Percentiles rank a stretch among this genome's conserved stretches.
phyloP scores from a whole-genome alignment of 1,140 invertebrate genomes.

The Drosophila novamexicana region DNA sequence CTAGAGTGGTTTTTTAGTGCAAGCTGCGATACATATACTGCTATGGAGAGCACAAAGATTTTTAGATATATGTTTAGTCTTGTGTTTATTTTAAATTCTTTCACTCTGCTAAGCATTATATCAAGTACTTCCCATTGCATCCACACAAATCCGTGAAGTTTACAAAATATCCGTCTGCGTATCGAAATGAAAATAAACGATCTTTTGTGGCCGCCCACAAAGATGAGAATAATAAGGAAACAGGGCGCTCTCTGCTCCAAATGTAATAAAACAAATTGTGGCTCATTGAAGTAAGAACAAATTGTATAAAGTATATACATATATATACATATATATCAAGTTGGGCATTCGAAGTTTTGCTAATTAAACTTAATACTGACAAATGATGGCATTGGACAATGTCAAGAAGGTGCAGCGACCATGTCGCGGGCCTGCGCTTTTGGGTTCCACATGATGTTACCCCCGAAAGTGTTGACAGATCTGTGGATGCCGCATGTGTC shows the following conservation, averaged over 20 bases:
- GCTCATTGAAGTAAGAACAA: slow-evolving; percentile 49
- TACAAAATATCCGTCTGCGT: slow-evolving; percentile 30
- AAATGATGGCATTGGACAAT: slow-evolving; percentile 75
- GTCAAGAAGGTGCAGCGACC: slow-evolving; percentile 58
- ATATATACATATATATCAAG: neutral
- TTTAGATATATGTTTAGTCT: neutral
- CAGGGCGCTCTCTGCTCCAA: slow-evolving; percentile 17
- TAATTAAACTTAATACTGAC: slow-evolving; percentile 82
- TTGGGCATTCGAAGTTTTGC: slow-evolving; percentile 48
- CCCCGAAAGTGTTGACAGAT: slow-evolving; percentile 71
- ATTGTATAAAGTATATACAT: slow-evolving; percentile 11
- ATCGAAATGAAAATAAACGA: slow-evolving; percentile 69
- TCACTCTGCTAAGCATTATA: neutral
- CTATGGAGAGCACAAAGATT: neutral
- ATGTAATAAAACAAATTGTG: slow-evolving; percentile 67
- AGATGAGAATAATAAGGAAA: slow-evolving; percentile 25
- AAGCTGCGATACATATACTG: neutral
- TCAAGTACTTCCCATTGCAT: slow-evolving; percentile 7
- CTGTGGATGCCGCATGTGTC: slow-evolving; percentile 69
- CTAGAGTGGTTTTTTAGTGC: slow-evolving; percentile 2
- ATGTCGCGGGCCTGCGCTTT: slow-evolving; percentile 23
- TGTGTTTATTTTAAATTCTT: too few species aligned
- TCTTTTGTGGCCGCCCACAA: slow-evolving; percentile 35
- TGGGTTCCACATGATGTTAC: slow-evolving; percentile 37
- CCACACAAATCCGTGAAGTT: slow-evolving; percentile 29